Evolutionary conservation across 2,113 vertebrate genomes (phyloP).

Genomic region (Oryzias woworae): DNA sequence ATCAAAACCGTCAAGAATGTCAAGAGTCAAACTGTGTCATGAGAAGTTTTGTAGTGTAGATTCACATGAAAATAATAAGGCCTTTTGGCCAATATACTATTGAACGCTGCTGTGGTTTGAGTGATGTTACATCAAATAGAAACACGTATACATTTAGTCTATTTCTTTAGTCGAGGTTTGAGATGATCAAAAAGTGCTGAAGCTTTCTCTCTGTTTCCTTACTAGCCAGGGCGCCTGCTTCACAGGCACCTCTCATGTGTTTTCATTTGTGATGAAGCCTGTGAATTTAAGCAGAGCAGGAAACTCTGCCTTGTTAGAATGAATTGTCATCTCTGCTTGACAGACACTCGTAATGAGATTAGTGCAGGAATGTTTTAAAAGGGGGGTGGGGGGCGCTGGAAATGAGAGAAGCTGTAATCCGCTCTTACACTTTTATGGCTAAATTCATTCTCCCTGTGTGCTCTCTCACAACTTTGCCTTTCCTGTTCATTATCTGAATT

Average conservation of each 20-base stretch:
- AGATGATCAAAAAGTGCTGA: slow-evolving; percentile 65
- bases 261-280: slow-evolving; percentile 64
- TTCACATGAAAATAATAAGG: slow-evolving; percentile 31
- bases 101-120: slow-evolving; percentile 49
- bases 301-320: slow-evolving; percentile 69
- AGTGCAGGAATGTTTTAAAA: slow-evolving; percentile 60
- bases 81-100: slow-evolving; percentile 52
- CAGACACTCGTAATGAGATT: slow-evolving; percentile 76
- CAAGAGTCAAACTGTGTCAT: not conserved
- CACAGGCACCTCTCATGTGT: slow-evolving; percentile 62
- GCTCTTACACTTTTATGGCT: slow-evolving; percentile 54
- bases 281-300: slow-evolving; percentile 52
- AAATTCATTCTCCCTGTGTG: slow-evolving; percentile 37
- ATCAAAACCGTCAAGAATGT: not conserved
- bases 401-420: slow-evolving; percentile 63
- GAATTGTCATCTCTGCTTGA: slow-evolving; percentile 73
- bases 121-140: slow-evolving; percentile 57
- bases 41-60: not conserved
- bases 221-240: slow-evolving; percentile 50
- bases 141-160: slow-evolving; percentile 52
- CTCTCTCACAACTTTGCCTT: slow-evolving; percentile 53
- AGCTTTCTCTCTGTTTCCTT: slow-evolving; percentile 43
- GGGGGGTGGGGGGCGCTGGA: slow-evolving; percentile 43
- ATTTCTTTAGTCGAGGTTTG: slow-evolving; percentile 43
- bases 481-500: slow-evolving; percentile 56